These are phyloP conservation scores for Aphidoletes aphidimyza DNA, from an alignment of 2,888 invertebrate genomes.

Conservation along the genomic window DNA sequence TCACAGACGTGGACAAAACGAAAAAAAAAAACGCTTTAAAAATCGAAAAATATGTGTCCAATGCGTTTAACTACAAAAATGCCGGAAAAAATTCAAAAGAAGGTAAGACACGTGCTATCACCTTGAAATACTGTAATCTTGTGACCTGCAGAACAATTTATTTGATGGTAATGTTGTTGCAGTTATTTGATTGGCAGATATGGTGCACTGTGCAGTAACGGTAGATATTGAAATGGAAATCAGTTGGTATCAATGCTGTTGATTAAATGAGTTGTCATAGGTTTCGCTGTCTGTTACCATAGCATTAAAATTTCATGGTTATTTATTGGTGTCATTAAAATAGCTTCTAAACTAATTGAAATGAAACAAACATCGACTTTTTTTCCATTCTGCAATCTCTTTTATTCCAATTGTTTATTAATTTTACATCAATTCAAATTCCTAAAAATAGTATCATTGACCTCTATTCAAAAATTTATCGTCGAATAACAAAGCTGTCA, in stretches of 20 bases:
- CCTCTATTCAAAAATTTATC: not conserved
- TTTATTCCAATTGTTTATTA: not conserved
- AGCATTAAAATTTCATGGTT: no score
- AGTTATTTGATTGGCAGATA: not conserved
- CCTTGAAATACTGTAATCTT: not conserved
- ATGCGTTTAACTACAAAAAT: not conserved
- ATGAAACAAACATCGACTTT: no score
- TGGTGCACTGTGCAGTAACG: no score
- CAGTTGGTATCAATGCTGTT: no score
- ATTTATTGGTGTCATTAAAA: no score
- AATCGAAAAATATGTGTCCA: not conserved
- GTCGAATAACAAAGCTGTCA: not conserved
- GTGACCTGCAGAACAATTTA: no score
- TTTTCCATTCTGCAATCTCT: not conserved
- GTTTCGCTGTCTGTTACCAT: no score
- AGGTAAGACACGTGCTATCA: not conserved
- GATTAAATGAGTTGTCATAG: no score
- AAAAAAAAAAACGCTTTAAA: not conserved
- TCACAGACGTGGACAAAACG: not conserved
- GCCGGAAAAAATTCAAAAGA: no score
- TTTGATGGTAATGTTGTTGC: no score
- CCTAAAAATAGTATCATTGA: not conserved
- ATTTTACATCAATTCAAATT: not conserved
- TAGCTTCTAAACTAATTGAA: no score
- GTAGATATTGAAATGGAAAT: no score